Evolutionary conservation across 2,888 invertebrate species (phyloP).

Genomic region (Orthosia cruda): DNA sequence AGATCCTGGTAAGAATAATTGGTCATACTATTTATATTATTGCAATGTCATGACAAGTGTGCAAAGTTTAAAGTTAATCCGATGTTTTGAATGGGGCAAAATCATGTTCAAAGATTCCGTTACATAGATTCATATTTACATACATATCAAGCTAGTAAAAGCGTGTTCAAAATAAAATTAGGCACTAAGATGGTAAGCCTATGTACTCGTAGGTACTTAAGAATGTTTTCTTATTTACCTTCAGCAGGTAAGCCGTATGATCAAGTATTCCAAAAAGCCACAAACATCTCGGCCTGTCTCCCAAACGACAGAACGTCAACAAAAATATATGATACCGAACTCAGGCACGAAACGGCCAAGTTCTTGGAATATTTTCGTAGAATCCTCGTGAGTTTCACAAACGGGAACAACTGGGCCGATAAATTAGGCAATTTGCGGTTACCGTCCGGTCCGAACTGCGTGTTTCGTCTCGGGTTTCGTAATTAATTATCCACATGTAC

Average conservation of each 20-base stretch:
- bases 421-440: slow-evolving; percentile 85
- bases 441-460: slow-evolving; percentile 61
- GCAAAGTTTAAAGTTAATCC: too few species aligned
- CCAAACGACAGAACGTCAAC: slow-evolving; percentile 22
- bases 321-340: slow-evolving; percentile 29
- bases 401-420: slow-evolving; percentile 75
- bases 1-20: too few species aligned
- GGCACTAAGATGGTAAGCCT: not conserved
- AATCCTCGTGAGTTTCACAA: slow-evolving; percentile 55
- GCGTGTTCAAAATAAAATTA: not conserved
- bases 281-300: slow-evolving; percentile 24
- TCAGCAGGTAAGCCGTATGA: not conserved
- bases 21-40: too few species aligned
- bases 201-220: too few species aligned
- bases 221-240: not conserved
- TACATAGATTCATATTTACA: too few species aligned
- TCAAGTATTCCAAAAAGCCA: slow-evolving; percentile 40
- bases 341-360: slow-evolving; percentile 15
- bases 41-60: too few species aligned
- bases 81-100: too few species aligned
- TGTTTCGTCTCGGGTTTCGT: slow-evolving; percentile 71
- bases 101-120: too few species aligned
- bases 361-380: slow-evolving; percentile 45
- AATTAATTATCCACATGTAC: slow-evolving; percentile 83
- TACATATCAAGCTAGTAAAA: too few species aligned